Base-by-base conservation (phyloP, 2,888 invertebrate genomes). In the Noctua pronuba region DNA sequence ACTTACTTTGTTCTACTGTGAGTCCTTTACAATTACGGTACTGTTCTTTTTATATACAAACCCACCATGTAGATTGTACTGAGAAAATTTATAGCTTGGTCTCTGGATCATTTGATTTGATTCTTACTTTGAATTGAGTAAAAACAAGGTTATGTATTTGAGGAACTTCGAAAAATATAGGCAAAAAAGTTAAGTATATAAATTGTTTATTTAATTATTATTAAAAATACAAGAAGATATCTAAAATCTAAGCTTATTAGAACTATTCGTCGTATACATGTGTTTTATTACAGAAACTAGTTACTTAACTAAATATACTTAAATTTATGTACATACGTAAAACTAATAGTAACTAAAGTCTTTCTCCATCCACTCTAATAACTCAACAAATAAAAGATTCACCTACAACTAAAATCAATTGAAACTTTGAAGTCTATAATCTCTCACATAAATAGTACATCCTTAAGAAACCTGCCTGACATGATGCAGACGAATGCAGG, bases 401-500 rank as follows among this genome's bases (percentile, higher is more conserved):
- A 60, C 38, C 18, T 72, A 31, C 24, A 55, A 35, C 28, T 60
- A 62, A 77, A 81, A 77, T 72, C 60, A 72, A 83, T 75, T 75
- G 68, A 13, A 35, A 60, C 8, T 62, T 49, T 41, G 8, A 66
- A 78, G 49, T 65, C 68, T 70, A 38, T 68, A 35, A 68, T 77
- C 65, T 77, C 65, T n/a, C 69, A 69, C 62, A 72, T 80, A 72
- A 84, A 80, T 77, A 80, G 68, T 55, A 21, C 52, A 73, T 79
- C 21, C 75, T 75, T 70, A 67, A 67, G 46, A 78, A 84, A 86
- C 80, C 73, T 44, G 80, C 71, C 68, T 72, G 55, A 49, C 62
- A 31, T 65, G 83, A 77, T 31, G 75, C 79, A 77, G 86, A 86
- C 81, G 64, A 69, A 75, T 68, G 74, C 52, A 67, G 76, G 64